Conservation (phyloP, 2,888 invertebrate species). For the Meiosimyza decipiens region DNA sequence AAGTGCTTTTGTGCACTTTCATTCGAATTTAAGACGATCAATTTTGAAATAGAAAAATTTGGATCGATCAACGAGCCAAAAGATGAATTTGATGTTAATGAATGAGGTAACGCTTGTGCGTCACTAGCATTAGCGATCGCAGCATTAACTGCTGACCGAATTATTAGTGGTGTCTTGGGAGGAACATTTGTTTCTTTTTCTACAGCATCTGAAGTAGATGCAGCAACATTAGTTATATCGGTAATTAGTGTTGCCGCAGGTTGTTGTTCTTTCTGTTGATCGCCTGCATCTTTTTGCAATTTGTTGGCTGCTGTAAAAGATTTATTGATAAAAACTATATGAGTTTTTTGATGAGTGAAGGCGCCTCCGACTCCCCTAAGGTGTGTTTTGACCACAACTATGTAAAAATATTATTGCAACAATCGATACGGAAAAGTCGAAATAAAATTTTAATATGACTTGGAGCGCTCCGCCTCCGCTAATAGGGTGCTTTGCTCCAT, state of each 20-base stretch:
- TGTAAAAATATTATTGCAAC: not conserved
- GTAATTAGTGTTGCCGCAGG: too few relatives aligned
- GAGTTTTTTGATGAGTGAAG: too few relatives aligned
- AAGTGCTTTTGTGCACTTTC: constrained; percentile 59
- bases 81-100: constrained; percentile 46
- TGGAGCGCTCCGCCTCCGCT: too few relatives aligned
- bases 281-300: not conserved
- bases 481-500: too few relatives aligned
- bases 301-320: constrained; percentile 39
- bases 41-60: constrained; percentile 62
- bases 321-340: too few relatives aligned
- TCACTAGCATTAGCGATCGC: constrained; percentile 35
- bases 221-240: not conserved
- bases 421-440: too few relatives aligned
- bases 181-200: constrained; percentile 35
- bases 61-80: constrained; percentile 58
- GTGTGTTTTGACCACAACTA: not conserved
- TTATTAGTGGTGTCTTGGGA: constrained; percentile 55
- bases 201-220: constrained; percentile 12
- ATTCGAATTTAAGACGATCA: constrained; percentile 62
- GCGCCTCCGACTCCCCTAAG: too few relatives aligned
- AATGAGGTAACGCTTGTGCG: constrained; percentile 38
- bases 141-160: constrained; percentile 51
- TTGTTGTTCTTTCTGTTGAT: too few relatives aligned
- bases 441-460: too few relatives aligned